Evolutionary conservation across 2,888 invertebrate genomes (phyloP).

Genomic region (Cephus rjabovi): DNA sequence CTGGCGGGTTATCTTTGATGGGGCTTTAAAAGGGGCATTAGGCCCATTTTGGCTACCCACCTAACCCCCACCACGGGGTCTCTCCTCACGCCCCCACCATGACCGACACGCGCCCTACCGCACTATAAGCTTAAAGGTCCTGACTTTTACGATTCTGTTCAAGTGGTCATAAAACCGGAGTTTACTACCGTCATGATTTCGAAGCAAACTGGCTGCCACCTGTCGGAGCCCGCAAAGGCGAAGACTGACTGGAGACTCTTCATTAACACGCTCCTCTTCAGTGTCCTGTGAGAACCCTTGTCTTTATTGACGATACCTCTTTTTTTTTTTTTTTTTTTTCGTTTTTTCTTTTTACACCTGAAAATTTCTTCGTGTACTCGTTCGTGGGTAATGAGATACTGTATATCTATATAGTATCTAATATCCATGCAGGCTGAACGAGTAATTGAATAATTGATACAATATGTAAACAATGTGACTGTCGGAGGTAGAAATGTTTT

Average conservation of each 20-base stretch:
- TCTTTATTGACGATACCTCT: neutral
- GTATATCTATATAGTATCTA: too few species aligned
- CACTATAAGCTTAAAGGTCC: constrained; percentile 64
- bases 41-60: constrained; percentile 59
- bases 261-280: neutral
- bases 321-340: too few species aligned
- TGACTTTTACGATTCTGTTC: constrained; percentile 72
- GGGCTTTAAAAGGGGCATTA: constrained; percentile 58
- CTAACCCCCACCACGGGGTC: constrained; percentile 39
- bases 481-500: neutral
- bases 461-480: neutral
- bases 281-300: neutral
- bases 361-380: neutral
- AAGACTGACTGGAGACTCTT: constrained; percentile 42
- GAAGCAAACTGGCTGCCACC: constrained; percentile 66
- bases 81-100: constrained; percentile 59
- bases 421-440: neutral
- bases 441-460: neutral
- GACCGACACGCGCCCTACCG: constrained; percentile 65
- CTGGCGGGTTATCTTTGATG: constrained; percentile 53
- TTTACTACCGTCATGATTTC: constrained; percentile 70
- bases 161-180: constrained; percentile 72
- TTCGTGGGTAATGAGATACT: neutral
- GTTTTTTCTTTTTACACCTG: neutral
- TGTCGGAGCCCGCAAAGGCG: constrained; percentile 63